phyloP scores from a whole-genome alignment of 2,888 invertebrate species.

The Andrena fulva region DNA sequence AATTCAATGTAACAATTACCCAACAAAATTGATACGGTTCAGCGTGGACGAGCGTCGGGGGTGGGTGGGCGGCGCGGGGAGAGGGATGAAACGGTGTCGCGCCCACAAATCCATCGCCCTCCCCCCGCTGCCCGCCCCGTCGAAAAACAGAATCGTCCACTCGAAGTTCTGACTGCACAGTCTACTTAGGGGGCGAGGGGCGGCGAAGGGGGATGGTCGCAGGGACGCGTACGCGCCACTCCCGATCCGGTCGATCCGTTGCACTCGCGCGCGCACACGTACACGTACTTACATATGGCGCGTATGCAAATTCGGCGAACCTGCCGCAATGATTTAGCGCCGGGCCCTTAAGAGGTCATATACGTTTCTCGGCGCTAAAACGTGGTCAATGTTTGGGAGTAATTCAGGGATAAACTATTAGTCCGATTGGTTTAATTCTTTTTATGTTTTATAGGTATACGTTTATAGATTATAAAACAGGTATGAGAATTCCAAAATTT shows the following conservation, averaged over 20 bases:
- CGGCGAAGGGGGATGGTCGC: neutral
- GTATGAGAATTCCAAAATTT: too few relatives aligned
- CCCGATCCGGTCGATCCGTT: slow-evolving; percentile 47
- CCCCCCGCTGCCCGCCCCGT: neutral
- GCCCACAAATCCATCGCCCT: neutral
- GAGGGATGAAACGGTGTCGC: neutral
- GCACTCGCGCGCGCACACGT: slow-evolving; percentile 24
- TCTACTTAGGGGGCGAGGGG: neutral
- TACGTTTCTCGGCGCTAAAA: too few relatives aligned
- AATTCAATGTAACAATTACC: slow-evolving; percentile 42
- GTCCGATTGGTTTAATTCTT: too few relatives aligned
- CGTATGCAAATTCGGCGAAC: slow-evolving; percentile 61
- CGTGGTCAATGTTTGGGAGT: too few relatives aligned
- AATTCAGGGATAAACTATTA: too few relatives aligned
- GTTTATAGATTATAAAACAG: too few relatives aligned
- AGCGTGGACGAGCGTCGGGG: neutral
- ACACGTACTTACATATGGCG: slow-evolving; percentile 36
- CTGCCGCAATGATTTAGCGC: slow-evolving; percentile 61
- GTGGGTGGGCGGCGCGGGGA: neutral
- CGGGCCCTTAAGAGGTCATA: slow-evolving; percentile 55
- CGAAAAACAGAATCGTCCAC: slow-evolving; percentile 29
- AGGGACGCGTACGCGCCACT: slow-evolving; percentile 3
- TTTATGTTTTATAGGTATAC: too few relatives aligned
- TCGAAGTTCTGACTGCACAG: slow-evolving; percentile 1
- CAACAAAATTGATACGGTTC: slow-evolving; percentile 30